Evolutionary conservation across 2,888 invertebrate genomes (phyloP).

Genomic region (Stenurella melanura): DNA sequence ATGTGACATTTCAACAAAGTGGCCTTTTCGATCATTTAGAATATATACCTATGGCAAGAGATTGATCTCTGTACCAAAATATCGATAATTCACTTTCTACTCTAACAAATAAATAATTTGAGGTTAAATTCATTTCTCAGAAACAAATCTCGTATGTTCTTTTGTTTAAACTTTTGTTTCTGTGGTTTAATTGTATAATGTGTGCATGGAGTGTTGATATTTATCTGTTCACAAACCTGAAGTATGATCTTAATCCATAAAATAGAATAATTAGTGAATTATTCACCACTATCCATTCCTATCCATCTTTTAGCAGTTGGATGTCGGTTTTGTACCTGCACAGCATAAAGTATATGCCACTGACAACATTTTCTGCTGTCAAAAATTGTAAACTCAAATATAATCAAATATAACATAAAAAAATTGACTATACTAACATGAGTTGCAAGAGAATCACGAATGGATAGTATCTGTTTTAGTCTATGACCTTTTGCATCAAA

Average conservation of each 20-base stretch:
- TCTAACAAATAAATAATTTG: neutral
- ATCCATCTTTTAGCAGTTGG: neutral
- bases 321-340: too few species aligned
- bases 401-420: too few species aligned
- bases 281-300: neutral
- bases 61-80: too few species aligned
- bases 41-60: too few species aligned
- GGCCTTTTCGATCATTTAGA: too few species aligned
- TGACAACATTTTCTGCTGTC: too few species aligned
- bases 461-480: neutral
- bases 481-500: neutral
- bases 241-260: slow-evolving; percentile 20
- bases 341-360: too few species aligned
- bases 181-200: slow-evolving; percentile 21
- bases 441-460: neutral
- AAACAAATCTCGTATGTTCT: neutral
- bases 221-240: slow-evolving; percentile 1
- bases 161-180: neutral
- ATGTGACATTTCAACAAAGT: too few species aligned
- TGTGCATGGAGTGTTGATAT: slow-evolving; percentile 19
- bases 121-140: neutral
- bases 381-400: too few species aligned
- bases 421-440: neutral
- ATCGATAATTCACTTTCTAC: neutral
- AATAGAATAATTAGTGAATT: slow-evolving; percentile 11